phyloP scores from a whole-genome alignment of 2,888 invertebrate species.

The Coenonympha arcania region DNA sequence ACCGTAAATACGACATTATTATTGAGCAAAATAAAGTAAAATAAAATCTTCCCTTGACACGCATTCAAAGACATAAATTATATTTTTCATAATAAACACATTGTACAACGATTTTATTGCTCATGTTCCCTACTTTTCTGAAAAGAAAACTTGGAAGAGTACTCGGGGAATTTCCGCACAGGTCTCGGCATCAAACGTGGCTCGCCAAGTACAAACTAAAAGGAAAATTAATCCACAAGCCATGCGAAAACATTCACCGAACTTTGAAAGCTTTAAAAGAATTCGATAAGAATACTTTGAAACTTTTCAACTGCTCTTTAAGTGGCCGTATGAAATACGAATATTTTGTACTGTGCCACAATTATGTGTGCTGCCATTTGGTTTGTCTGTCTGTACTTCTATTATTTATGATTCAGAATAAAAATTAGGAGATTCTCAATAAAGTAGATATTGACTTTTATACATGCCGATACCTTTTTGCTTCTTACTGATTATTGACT shows the following conservation, averaged over 20 bases:
- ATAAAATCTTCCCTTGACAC: no score
- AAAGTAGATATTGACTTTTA: no score
- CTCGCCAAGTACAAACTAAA: conserved; percentile 2
- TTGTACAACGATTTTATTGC: neutral
- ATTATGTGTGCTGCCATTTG: neutral
- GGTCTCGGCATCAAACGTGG: neutral
- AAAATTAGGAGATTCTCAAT: no score
- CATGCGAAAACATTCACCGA: conserved; percentile 12
- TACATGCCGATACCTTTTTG: no score
- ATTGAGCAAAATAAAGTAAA: no score
- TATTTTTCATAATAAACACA: no score
- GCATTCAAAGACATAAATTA: no score
- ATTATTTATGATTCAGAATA: neutral
- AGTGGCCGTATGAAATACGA: conserved; percentile 1
- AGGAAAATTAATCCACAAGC: conserved; percentile 11
- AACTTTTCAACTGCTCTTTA: conserved; percentile 10
- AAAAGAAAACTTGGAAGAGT: conserved; percentile 5
- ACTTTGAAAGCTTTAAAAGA: conserved; percentile 11
- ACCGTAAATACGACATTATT: no score
- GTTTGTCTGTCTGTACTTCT: neutral
- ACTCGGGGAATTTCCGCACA: neutral
- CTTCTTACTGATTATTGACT: no score
- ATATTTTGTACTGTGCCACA: neutral
- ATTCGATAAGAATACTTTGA: conserved; percentile 9
- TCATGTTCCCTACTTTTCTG: neutral